Evolutionary conservation across 2,797 vertebrate species (phyloP).

Genomic region (Vespertilio murinus): DNA sequence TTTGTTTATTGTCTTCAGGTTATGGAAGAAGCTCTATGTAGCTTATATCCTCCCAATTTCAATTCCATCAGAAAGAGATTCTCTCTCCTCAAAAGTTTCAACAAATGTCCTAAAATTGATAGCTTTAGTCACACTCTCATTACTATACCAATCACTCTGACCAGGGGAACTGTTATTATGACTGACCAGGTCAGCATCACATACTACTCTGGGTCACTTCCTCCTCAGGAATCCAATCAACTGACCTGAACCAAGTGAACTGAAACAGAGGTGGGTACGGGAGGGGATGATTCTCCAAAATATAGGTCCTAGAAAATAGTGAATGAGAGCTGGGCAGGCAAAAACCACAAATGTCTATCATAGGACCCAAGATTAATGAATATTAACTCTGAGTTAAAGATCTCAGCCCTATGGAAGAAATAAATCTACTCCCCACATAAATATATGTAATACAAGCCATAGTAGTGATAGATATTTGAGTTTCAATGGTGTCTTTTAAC

Average conservation of each 20-base stretch:
- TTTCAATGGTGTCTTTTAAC: background rate
- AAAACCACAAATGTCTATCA: background rate
- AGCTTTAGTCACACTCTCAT: background rate
- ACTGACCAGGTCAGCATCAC: background rate
- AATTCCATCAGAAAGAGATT: background rate
- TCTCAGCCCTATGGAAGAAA: background rate
- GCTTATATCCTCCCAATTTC: background rate
- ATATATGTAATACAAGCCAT: background rate
- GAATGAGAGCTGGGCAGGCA: background rate
- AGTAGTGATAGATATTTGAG: no score
- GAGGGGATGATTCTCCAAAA: background rate
- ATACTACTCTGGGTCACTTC: background rate
- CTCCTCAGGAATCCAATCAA: background rate
- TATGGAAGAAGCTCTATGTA: background rate
- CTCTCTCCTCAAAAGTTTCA: background rate
- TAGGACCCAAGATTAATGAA: background rate
- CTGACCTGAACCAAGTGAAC: background rate
- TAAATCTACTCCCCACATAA: background rate
- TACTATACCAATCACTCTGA: background rate
- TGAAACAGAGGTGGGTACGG: background rate
- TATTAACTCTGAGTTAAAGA: background rate
- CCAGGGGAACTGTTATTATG: background rate
- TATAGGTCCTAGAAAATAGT: background rate
- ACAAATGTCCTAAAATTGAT: background rate
- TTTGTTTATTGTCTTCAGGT: background rate